phyloP scores from a whole-genome alignment of 2,888 invertebrate genomes.

The Cylindroiulus punctatus region DNA sequence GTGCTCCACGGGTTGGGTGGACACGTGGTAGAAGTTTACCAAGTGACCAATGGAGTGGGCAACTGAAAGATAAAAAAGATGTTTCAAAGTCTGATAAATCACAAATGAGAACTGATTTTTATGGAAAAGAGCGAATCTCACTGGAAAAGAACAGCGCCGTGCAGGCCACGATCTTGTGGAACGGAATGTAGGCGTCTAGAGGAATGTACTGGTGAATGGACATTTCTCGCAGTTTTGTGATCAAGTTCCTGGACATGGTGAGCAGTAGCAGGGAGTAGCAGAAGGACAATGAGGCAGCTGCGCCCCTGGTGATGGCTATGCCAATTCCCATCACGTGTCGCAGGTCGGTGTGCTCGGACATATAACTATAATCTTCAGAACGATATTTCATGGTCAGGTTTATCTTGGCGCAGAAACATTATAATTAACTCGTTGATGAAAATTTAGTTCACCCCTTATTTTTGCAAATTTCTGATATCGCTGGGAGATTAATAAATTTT shows the following conservation, averaged over 20 bases:
- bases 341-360: constrained; percentile 94
- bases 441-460: not conserved
- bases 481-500: constrained; percentile 22
- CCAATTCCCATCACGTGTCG: constrained; percentile 97
- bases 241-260: constrained; percentile 91
- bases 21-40: constrained; percentile 97
- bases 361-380: constrained; percentile 85
- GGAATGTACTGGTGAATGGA: constrained; percentile 94
- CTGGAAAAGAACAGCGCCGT: constrained; percentile 91
- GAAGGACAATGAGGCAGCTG: constrained; percentile 93
- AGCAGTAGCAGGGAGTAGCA: constrained; percentile 90
- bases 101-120: not conserved
- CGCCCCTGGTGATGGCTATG: constrained; percentile 92
- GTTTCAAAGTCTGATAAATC: constrained; percentile 8
- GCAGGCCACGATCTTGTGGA: constrained; percentile 96
- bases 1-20: constrained; percentile 93
- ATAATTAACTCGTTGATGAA: too few relatives aligned
- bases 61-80: constrained; percentile 65
- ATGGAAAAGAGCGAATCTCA: constrained; percentile 58
- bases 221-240: constrained; percentile 93
- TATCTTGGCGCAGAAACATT: not conserved
- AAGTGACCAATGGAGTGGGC: constrained; percentile 94
- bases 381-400: not conserved
- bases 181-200: constrained; percentile 93
- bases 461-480: not conserved